These are phyloP conservation scores for Cephus cinctus DNA, from an alignment of 1,140 invertebrate genomes.

Conservation along the genomic window DNA sequence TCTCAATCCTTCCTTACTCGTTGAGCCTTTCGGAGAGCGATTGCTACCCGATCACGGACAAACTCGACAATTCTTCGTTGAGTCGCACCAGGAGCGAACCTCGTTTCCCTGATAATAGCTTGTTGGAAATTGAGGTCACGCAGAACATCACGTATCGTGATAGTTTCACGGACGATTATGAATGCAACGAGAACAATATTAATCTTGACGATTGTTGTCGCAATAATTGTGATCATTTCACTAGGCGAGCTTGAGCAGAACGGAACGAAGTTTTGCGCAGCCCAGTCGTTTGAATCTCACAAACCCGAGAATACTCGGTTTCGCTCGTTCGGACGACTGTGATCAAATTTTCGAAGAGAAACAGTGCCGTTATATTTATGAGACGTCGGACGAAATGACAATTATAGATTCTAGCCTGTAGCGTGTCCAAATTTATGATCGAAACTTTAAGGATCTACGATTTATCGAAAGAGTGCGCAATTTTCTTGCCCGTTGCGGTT, in stretches of 20 bases:
- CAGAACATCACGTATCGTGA: conserved; percentile 47
- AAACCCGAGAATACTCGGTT: neutral
- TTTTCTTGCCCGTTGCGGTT: too few species aligned
- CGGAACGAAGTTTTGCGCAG: neutral
- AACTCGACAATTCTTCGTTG: conserved; percentile 28
- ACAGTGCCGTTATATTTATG: neutral
- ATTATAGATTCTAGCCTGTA: too few species aligned
- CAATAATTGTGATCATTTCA: conserved; percentile 17
- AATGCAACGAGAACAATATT: conserved; percentile 2
- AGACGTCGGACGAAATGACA: too few species aligned
- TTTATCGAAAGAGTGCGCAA: too few species aligned
- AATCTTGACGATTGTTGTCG: conserved; percentile 21
- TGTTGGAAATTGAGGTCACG: conserved; percentile 43
- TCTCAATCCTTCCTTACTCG: conserved; percentile 25
- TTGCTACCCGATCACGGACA: conserved; percentile 31
- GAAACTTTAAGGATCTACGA: too few species aligned
- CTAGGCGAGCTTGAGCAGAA: neutral
- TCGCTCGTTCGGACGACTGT: neutral
- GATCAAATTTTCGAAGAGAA: neutral
- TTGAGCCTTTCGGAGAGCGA: conserved; percentile 31
- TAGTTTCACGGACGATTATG: conserved; percentile 32
- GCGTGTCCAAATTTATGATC: too few species aligned
- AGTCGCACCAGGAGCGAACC: conserved; percentile 48
- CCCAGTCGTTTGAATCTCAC: neutral
- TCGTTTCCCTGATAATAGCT: conserved; percentile 35